Conservation (phyloP, 2,113 vertebrate genomes). For the Brachypteracias leptosomus region DNA sequence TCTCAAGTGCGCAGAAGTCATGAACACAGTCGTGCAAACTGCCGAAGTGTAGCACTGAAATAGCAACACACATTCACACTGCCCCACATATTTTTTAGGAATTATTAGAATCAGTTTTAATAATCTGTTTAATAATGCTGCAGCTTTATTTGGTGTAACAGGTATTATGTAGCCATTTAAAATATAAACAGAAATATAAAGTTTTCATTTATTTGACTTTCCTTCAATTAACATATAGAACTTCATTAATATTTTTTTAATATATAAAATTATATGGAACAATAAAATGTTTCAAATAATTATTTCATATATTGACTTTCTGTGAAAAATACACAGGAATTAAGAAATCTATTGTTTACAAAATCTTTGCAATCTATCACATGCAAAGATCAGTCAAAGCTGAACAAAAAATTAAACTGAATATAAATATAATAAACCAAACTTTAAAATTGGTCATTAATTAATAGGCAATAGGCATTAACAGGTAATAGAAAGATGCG, state of each 20-base stretch:
- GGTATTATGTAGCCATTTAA: neutral
- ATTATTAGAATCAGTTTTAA: neutral
- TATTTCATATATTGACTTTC: neutral
- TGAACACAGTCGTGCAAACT: neutral
- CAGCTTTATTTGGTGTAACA: neutral
- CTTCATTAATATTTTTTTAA: neutral
- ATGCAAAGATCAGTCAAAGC: neutral
- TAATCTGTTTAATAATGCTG: neutral
- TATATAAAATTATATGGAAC: neutral
- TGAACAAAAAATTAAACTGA: neutral
- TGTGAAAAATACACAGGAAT: neutral
- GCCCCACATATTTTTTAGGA: fast-evolving
- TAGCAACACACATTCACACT: neutral
- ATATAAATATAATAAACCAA: neutral
- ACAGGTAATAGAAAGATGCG: neutral
- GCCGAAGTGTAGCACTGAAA: neutral
- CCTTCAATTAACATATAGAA: neutral
- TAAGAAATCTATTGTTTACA: neutral
- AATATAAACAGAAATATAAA: neutral
- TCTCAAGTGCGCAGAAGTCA: neutral
- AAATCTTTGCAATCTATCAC: neutral
- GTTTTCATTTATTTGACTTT: neutral
- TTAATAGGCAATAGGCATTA: too few relatives aligned
- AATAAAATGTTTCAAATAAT: neutral
- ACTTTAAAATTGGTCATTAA: neutral